Base-by-base conservation (phyloP, 2,797 vertebrate genomes). In the Channallabes apus region DNA sequence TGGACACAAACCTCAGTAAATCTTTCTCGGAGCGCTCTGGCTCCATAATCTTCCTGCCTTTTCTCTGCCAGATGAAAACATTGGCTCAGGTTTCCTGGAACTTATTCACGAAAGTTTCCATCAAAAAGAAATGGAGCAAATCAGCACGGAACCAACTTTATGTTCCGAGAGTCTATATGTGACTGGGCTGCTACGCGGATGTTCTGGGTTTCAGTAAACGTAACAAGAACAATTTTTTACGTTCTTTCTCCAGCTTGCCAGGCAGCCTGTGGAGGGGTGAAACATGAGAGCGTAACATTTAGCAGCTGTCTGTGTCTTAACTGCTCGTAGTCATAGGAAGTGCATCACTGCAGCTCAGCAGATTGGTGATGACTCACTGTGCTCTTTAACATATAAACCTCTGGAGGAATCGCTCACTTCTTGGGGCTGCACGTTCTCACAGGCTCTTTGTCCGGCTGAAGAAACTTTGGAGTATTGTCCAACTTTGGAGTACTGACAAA, bases 281-380 rank as follows among this genome's bases (percentile, higher is more conserved):
- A 38, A 20, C 6, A 64, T 38, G 59, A 83, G 71, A 54, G 59
- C 41, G 20, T 73, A 80, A 71, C 88, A 90, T 18, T 86, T 82
- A 85, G 90, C 91, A 84, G 86, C 90, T 91, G 80, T 87, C 89
- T 85, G 72, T 72, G 84, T 89, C 84, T 89, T 91, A 82, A 79
- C 18, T 14, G 46, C 68, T 69, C 32, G 62, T 93, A 94, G 94
- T 93, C 94, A 90, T 95, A 84, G 80, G 91, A 83, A 86, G 86
- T 94, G 93, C 90, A 86, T 95, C 94, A 95, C 91, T 90, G 24
- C 14, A 87, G 85, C 67, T 86, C 86, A 88, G 89, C 86, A 83
- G 86, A 84, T 68, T 35, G 68, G n/a, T 3, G 54, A 64, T 95
- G 95, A 95, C 89, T 95, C 94, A 95, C 80, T 54, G 80, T 0